phyloP scores from a whole-genome alignment of 2,113 vertebrate species.

The Crocuta crocuta region DNA sequence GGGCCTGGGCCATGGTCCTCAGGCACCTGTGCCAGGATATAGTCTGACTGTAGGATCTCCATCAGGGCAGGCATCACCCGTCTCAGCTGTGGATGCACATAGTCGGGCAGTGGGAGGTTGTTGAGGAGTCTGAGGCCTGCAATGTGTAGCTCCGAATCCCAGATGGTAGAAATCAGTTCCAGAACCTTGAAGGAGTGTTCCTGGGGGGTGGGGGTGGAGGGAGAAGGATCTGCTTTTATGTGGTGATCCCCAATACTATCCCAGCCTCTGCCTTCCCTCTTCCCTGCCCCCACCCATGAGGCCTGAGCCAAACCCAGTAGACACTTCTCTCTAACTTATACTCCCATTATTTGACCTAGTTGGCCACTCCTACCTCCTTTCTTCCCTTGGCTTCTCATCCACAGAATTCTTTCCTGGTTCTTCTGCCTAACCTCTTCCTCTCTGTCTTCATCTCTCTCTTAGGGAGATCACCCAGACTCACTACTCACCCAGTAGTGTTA shows the following conservation, averaged over 20 bases:
- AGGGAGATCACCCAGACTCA: no score
- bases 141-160: conserved; percentile 74
- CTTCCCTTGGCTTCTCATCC: not conserved
- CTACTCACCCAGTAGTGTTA: not conserved
- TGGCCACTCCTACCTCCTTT: not conserved
- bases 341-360: not conserved
- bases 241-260: not conserved
- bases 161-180: conserved; percentile 74
- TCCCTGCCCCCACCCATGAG: not conserved
- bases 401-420: not conserved
- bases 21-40: conserved; percentile 71
- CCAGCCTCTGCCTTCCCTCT: not conserved
- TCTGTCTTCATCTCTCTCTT: not conserved
- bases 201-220: conserved; percentile 11
- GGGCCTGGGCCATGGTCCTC: not conserved
- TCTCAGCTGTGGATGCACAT: conserved; percentile 67
- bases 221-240: not conserved
- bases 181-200: conserved; percentile 79
- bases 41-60: conserved; percentile 78
- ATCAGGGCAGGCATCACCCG: conserved; percentile 78
- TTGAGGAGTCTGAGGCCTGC: conserved; percentile 80
- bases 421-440: not conserved
- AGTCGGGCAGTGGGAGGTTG: conserved; percentile 71
- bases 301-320: not conserved
- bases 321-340: not conserved